Evolutionary conservation across 2,113 vertebrate genomes (phyloP).

Genomic region (Phalacrocorax aristotelis): DNA sequence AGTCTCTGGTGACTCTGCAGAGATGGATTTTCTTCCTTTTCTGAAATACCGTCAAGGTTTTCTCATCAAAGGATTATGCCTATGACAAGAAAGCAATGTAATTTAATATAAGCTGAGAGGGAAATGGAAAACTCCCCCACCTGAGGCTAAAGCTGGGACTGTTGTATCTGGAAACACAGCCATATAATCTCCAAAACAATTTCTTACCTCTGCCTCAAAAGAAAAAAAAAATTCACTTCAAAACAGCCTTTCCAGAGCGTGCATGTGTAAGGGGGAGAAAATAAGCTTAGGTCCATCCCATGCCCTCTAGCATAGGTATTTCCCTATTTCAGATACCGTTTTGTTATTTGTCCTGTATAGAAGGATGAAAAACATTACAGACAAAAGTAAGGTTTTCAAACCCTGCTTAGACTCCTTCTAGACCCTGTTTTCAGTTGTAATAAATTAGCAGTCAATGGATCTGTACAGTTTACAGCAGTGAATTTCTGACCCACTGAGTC

Average conservation of each 20-base stretch:
- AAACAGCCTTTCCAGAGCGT: neutral
- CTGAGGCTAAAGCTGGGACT: neutral
- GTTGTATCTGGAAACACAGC: neutral
- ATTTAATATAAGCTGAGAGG: slow-evolving; percentile 40
- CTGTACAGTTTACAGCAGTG: neutral
- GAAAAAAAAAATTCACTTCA: neutral
- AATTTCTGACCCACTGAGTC: neutral
- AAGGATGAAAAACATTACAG: neutral
- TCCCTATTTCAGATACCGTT: neutral
- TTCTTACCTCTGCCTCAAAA: neutral
- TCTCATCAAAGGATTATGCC: slow-evolving; percentile 38
- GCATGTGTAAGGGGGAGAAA: neutral
- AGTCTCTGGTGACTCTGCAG: neutral
- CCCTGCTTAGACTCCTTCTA: neutral
- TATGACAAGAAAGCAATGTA: slow-evolving; percentile 37
- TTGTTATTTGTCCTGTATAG: neutral
- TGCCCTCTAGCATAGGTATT: neutral
- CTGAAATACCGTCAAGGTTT: neutral
- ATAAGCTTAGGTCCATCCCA: neutral
- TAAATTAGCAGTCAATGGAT: neutral
- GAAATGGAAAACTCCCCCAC: slow-evolving; percentile 27
- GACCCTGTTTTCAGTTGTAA: neutral
- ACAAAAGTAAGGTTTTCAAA: neutral
- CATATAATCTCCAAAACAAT: neutral
- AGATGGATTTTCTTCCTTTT: neutral